Percentiles rank a stretch among this genome's conserved stretches.
Conservation (phyloP, 2,888 invertebrate species). For the Leptothorax acervorum region DNA sequence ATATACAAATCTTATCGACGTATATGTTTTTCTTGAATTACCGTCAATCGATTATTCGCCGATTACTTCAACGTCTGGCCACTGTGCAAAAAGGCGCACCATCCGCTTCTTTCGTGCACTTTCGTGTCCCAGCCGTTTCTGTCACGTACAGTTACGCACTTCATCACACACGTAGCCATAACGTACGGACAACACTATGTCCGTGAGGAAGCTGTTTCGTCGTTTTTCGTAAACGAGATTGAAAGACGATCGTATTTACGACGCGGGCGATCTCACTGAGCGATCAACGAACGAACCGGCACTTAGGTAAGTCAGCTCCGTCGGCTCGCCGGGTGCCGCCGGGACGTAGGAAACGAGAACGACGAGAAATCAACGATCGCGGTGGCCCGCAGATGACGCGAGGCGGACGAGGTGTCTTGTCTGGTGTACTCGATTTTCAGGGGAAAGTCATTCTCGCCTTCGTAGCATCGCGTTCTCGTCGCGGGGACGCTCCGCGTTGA, state of each 20-base stretch:
- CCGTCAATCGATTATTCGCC: not conserved
- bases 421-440: not conserved
- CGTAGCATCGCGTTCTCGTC: not conserved
- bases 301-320: constrained; percentile 62
- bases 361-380: not conserved
- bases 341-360: not conserved
- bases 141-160: too few species aligned
- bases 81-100: not conserved
- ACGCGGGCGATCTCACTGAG: not conserved
- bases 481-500: constrained; percentile 5
- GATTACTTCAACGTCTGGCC: not conserved
- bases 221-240: constrained; percentile 47
- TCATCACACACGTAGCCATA: not conserved
- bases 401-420: not conserved
- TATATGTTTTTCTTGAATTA: not conserved
- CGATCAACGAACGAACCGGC: constrained; percentile 32
- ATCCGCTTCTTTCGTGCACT: not conserved
- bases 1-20: not conserved
- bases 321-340: not conserved
- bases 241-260: not conserved
- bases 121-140: not conserved
- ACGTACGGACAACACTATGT: constrained; percentile 56
- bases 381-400: not conserved
- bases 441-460: not conserved
- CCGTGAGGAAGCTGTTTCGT: constrained; percentile 21